Evolutionary conservation across 2,888 invertebrate genomes (phyloP).

Genomic region (Drosophila maculinotata): DNA sequence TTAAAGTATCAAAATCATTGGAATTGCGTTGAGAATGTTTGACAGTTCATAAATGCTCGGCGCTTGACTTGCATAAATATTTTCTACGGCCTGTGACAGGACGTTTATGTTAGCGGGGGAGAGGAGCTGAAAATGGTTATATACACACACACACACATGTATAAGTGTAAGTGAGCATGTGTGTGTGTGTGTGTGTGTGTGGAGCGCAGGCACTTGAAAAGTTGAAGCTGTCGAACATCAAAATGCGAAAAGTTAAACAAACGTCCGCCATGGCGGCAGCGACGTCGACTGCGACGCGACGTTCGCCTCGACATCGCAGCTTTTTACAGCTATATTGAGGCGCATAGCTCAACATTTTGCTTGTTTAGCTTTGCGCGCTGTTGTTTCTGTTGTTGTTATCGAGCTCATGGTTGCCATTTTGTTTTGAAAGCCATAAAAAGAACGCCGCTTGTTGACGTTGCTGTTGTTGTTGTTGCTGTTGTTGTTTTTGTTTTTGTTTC

Average conservation of each 20-base stretch:
- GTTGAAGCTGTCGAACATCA: slow-evolving; percentile 68
- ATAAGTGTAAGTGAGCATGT: slow-evolving; percentile 5
- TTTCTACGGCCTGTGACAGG: slow-evolving; percentile 64
- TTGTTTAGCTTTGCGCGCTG: slow-evolving; percentile 27
- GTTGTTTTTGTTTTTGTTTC: slow-evolving; percentile 32
- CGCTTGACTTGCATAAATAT: slow-evolving; percentile 82
- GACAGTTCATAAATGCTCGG: slow-evolving; percentile 82
- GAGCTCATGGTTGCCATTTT: slow-evolving; percentile 78
- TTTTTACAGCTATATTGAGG: slow-evolving; percentile 56
- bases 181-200: slow-evolving; percentile 22
- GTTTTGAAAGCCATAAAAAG: slow-evolving; percentile 73
- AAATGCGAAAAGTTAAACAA: slow-evolving; percentile 81
- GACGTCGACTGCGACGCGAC: slow-evolving; percentile 8
- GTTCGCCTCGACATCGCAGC: slow-evolving; percentile 24
- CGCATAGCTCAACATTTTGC: slow-evolving; percentile 70
- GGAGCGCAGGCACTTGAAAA: slow-evolving; percentile 69
- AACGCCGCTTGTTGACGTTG: slow-evolving; percentile 55
- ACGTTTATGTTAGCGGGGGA: not conserved
- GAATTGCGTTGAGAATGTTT: slow-evolving; percentile 82
- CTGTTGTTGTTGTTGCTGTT: slow-evolving; percentile 33
- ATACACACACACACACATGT: not conserved
- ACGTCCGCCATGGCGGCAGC: slow-evolving; percentile 57
- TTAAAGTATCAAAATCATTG: slow-evolving; percentile 83
- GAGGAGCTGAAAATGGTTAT: not conserved
- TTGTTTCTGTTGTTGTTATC: slow-evolving; percentile 29